These are phyloP conservation scores for Dipodomys ordii DNA, from an alignment of 2,113 vertebrate species.

Conservation along the genomic window DNA sequence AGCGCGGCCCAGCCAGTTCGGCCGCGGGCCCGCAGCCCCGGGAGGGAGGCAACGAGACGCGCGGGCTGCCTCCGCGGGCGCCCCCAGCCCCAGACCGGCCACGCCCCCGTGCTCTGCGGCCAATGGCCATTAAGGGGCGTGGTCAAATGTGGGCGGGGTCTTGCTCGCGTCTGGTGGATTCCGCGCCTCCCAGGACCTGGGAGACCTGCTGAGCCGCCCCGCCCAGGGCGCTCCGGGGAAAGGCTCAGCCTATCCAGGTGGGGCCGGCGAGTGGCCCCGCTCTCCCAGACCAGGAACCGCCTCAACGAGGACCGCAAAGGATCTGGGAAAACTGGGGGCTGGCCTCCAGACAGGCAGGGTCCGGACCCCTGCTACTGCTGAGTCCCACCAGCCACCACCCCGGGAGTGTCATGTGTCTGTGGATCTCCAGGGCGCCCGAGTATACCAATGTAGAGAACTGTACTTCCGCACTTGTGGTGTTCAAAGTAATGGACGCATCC, in stretches of 20 bases:
- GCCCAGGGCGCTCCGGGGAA: constrained; percentile 9
- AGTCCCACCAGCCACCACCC: constrained; percentile 30
- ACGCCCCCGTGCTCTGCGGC: constrained; percentile 68
- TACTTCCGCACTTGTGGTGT: constrained; percentile 29
- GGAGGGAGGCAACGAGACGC: constrained; percentile 74
- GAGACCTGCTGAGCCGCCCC: constrained; percentile 72
- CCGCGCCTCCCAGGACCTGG: constrained; percentile 77
- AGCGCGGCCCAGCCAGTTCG: constrained; percentile 74
- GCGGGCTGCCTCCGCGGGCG: constrained; percentile 71
- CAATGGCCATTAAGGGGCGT: constrained; percentile 46
- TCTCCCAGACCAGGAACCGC: neutral
- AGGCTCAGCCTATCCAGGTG: neutral
- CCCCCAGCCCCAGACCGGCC: constrained; percentile 76
- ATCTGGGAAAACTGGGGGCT: neutral
- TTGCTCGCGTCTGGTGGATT: constrained; percentile 53
- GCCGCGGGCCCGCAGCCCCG: constrained; percentile 83
- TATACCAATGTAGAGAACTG: neutral
- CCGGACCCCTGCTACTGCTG: neutral
- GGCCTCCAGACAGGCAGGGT: neutral
- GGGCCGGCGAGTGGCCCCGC: neutral
- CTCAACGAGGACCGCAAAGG: neutral
- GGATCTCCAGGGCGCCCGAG: constrained; percentile 7
- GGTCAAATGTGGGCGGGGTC: neutral
- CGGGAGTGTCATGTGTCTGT: constrained; percentile 59
- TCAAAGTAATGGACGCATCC: constrained; percentile 16